phyloP scores from a whole-genome alignment of 1,140 invertebrate species.

The Ceratitis capitata region DNA sequence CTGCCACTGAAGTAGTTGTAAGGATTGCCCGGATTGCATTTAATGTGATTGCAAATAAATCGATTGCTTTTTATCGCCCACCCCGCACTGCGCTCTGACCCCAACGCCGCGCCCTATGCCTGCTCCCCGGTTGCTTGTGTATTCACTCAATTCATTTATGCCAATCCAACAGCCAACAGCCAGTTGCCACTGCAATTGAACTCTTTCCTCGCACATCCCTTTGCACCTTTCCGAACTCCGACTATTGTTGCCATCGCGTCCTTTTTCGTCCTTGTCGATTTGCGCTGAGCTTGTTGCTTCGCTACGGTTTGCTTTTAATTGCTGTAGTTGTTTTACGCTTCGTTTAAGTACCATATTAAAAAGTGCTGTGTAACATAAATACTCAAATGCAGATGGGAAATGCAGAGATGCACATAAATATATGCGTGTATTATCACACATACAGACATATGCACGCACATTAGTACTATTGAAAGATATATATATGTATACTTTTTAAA shows the following conservation, averaged over 20 bases:
- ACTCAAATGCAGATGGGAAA: background rate
- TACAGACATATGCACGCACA: background rate
- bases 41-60: slow-evolving; percentile 38
- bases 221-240: too few relatives aligned
- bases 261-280: background rate
- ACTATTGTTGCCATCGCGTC: background rate
- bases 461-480: background rate
- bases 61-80: slow-evolving; percentile 22
- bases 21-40: slow-evolving; percentile 19
- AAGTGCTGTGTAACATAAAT: slow-evolving; percentile 31
- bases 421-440: too few relatives aligned
- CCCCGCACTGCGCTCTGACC: background rate
- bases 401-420: background rate
- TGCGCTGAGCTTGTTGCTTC: background rate
- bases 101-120: background rate
- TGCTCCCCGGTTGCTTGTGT: background rate
- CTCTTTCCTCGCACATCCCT: background rate
- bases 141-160: slow-evolving; percentile 25
- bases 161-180: background rate
- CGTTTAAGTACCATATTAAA: slow-evolving; percentile 30
- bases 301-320: slow-evolving; percentile 29
- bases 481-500: background rate
- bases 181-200: background rate
- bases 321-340: slow-evolving; percentile 25
- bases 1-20: background rate